A percentile compares a stretch with the other conserved stretches of the same genome.
These are phyloP conservation scores for Notolepis coatsorum DNA, from an alignment of 2,797 vertebrate species.

Conservation along the genomic window DNA sequence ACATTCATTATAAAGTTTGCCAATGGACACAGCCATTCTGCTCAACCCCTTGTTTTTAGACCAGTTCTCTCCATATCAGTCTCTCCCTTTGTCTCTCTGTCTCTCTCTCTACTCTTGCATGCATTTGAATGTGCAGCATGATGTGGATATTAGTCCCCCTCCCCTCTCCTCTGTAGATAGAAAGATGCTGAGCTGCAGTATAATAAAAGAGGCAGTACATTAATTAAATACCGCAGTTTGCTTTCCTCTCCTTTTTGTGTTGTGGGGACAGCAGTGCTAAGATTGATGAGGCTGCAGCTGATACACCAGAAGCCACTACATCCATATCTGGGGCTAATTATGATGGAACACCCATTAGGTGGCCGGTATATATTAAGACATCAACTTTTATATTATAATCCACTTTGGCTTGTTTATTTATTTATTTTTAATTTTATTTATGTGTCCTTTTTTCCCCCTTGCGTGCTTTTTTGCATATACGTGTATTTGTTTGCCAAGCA, in stretches of 20 bases:
- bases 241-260: conserved; percentile 81
- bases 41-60: conserved; percentile 72
- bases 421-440: conserved; percentile 60
- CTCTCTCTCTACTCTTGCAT: conserved; percentile 17
- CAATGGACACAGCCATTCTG: conserved; percentile 74
- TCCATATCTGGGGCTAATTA: conserved; percentile 83
- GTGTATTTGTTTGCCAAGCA: conserved; percentile 44
- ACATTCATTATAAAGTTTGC: conserved; percentile 85
- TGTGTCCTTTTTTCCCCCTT: conserved; percentile 26
- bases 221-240: conserved; percentile 87
- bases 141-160: conserved; percentile 64
- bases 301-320: conserved; percentile 78
- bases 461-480: conserved; percentile 44
- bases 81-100: conserved; percentile 18
- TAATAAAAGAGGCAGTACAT: conserved; percentile 81
- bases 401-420: conserved; percentile 50
- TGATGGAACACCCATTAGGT: conserved; percentile 83
- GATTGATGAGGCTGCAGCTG: conserved; percentile 82
- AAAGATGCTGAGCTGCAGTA: conserved; percentile 84
- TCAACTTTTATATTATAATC: conserved; percentile 79
- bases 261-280: conserved; percentile 70
- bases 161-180: conserved; percentile 43
- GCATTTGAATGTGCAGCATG: conserved; percentile 24
- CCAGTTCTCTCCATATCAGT: conserved; percentile 20
- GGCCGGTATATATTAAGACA: conserved; percentile 79